Evolutionary conservation across 1,140 invertebrate genomes (phyloP).

Genomic region (Drosophila asahinai): DNA sequence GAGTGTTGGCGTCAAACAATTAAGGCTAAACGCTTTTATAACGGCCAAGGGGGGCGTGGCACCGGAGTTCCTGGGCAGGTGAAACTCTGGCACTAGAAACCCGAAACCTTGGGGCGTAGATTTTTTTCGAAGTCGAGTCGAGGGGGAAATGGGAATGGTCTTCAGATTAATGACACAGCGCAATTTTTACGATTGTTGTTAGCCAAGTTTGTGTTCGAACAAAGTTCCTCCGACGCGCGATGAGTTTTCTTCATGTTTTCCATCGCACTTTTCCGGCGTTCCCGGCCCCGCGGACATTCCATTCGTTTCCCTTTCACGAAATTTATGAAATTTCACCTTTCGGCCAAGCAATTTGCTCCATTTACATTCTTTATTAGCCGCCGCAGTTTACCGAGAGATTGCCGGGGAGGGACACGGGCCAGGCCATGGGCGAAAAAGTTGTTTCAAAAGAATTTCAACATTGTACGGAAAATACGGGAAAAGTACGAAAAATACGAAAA

Average conservation of each 20-base stretch:
- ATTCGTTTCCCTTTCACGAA: slow-evolving; percentile 48
- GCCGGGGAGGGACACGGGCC: neutral
- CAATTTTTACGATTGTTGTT: slow-evolving; percentile 57
- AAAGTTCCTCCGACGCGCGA: slow-evolving; percentile 41
- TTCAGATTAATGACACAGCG: slow-evolving; percentile 46
- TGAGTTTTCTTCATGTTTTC: slow-evolving; percentile 44
- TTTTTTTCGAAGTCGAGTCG: neutral
- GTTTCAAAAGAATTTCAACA: slow-evolving; percentile 29
- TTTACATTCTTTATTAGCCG: slow-evolving; percentile 81
- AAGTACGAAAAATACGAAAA: slow-evolving; percentile 6
- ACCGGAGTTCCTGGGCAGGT: neutral
- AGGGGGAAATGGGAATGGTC: slow-evolving; percentile 12
- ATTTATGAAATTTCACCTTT: slow-evolving; percentile 81
- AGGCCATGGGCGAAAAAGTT: slow-evolving; percentile 27
- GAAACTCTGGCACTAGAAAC: neutral
- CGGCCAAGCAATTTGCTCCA: slow-evolving; percentile 80
- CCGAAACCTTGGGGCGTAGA: neutral
- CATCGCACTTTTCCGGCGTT: slow-evolving; percentile 9
- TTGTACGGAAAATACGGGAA: slow-evolving; percentile 5
- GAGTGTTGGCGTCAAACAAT: slow-evolving; percentile 32
- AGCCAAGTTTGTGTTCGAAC: slow-evolving; percentile 37
- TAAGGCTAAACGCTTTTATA: slow-evolving; percentile 44
- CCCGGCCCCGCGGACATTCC: slow-evolving; percentile 25
- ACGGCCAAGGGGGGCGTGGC: slow-evolving; percentile 5
- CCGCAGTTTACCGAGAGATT: slow-evolving; percentile 47